Percentiles rank a stretch among this genome's conserved stretches.
Evolutionary conservation across 2,113 vertebrate genomes (phyloP).

Genomic region (Heterocephalus glaber): DNA sequence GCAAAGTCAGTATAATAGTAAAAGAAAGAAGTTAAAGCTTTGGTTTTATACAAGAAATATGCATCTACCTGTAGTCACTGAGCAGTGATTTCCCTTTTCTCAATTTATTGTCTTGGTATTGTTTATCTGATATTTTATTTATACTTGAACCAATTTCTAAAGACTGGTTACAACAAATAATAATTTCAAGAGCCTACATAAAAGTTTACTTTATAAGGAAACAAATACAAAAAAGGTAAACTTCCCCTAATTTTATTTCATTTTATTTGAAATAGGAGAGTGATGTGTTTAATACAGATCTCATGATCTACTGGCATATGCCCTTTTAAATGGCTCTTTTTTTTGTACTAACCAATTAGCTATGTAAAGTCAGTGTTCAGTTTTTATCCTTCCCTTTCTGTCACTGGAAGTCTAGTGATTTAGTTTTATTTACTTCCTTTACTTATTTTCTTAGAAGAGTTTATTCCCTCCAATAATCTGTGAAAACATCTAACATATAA

Average conservation of each 20-base stretch:
- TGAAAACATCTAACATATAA: background rate
- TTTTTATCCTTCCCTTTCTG: background rate
- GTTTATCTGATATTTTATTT: background rate
- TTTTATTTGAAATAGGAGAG: background rate
- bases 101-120: background rate
- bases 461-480: background rate
- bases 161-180: background rate
- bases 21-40: background rate
- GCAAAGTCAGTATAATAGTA: background rate
- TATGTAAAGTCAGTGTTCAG: background rate
- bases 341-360: background rate
- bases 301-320: background rate
- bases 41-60: background rate
- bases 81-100: background rate
- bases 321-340: background rate
- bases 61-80: background rate
- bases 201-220: background rate
- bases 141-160: background rate
- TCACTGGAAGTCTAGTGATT: background rate
- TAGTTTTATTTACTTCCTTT: background rate
- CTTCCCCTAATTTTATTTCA: background rate
- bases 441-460: background rate
- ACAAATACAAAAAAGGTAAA: background rate
- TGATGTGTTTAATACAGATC: background rate
- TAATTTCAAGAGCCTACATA: background rate